Percentiles rank a stretch among this genome's conserved stretches.
phyloP scores from a whole-genome alignment of 2,888 invertebrate species.

The Globia sparganii region DNA sequence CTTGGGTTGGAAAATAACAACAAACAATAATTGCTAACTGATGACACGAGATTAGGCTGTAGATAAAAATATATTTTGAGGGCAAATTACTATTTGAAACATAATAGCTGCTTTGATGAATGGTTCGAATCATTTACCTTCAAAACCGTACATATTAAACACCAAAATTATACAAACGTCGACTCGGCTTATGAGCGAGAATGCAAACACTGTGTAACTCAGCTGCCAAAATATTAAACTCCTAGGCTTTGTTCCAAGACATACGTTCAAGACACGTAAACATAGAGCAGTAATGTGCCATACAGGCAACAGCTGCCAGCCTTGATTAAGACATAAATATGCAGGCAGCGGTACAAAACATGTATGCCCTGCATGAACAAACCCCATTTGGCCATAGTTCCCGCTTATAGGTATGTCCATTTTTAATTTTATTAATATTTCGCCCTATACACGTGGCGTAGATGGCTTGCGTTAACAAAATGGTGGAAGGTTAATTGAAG shows the following conservation, averaged over 20 bases:
- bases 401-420: slow-evolving; percentile 66
- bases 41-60: not conserved
- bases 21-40: not conserved
- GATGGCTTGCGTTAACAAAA: slow-evolving; percentile 47
- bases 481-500: slow-evolving; percentile 31
- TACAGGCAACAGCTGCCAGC: slow-evolving; percentile 75
- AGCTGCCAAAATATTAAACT: slow-evolving; percentile 72
- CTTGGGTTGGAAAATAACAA: slow-evolving; percentile 1
- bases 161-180: slow-evolving; percentile 26
- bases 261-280: slow-evolving; percentile 71
- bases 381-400: slow-evolving; percentile 68
- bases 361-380: slow-evolving; percentile 66
- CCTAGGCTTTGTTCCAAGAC: slow-evolving; percentile 74
- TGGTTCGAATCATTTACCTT: slow-evolving; percentile 1
- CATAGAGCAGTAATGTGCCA: slow-evolving; percentile 73
- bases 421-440: slow-evolving; percentile 73
- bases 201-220: slow-evolving; percentile 66
- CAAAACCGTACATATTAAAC: slow-evolving; percentile 11
- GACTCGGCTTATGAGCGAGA: slow-evolving; percentile 27
- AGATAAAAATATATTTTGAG: slow-evolving; percentile 9
- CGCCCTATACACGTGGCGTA: slow-evolving; percentile 26
- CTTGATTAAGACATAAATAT: slow-evolving; percentile 82
- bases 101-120: not conserved
- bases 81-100: not conserved
- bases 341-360: slow-evolving; percentile 75